Base-by-base conservation (phyloP, 2,888 invertebrate species). In the Lasioglossum villosulum region DNA sequence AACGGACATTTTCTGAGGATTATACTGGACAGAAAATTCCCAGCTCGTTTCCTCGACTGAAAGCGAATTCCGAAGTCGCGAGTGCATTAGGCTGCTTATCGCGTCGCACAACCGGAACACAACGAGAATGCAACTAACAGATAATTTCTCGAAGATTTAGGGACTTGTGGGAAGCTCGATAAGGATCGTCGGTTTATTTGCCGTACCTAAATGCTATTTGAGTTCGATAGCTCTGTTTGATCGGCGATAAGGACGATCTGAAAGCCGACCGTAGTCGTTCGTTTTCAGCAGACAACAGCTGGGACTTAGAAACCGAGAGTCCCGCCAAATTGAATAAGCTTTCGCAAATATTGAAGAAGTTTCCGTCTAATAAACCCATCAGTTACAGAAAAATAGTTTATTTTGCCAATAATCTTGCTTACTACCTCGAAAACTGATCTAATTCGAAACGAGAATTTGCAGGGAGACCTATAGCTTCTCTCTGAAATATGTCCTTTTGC, bases 21-120 rank as follows among this genome's bases (percentile, higher is more conserved):
- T 27, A 12, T 27, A 27, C 27, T 4, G 59, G 59, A n/a, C 14
- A 14, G 59, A 27, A 27, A 27, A 59, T 30, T 6, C 63, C 16
- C n/a, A 6, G 30, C 5, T 30, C 30, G 30, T 71, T 59, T 56
- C 16, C n/a, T 16, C 12, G 70, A 63, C 52, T 52, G 42, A 84
- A 23, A 23, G 5, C 3, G 66, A 34, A 39, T 42, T 72, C 68
- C 1, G 37, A 52, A 52, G 52, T 5, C 30, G 5, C n/a, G 56
- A 83, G 39, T 73, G 73, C 75, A 79, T 68, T 79, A 63, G 12
- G 45, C 37, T 27, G 45, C 74, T 85, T 75, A 85, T 86, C 78
- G 39, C 4, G 23, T 19, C 27, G 8, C 6, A 37, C 4, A 14
- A 19, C 5, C 23, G 12, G 23, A 56, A 37, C 27, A 52, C 66